phyloP scores from a whole-genome alignment of 2,113 vertebrate species.

The Saguinus midas region DNA sequence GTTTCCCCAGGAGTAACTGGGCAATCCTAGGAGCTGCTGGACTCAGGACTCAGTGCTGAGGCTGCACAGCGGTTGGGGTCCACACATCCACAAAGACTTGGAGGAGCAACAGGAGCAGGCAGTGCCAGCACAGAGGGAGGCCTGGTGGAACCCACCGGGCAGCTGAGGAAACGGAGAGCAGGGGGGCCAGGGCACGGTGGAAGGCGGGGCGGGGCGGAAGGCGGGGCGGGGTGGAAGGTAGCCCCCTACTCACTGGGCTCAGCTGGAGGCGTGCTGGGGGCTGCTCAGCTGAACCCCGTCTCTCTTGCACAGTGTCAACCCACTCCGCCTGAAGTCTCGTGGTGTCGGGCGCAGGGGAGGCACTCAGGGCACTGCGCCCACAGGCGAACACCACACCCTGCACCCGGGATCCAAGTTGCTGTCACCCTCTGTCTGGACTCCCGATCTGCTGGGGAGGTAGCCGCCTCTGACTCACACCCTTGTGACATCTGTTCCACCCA shows the following conservation, averaged over 20 bases:
- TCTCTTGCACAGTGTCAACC: not conserved
- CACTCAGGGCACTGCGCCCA: not conserved
- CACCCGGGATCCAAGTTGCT: not conserved
- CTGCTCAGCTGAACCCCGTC: not conserved
- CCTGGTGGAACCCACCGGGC: not conserved
- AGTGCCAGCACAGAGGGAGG: no score
- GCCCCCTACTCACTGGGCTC: rapidly evolving
- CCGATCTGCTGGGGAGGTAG: not conserved
- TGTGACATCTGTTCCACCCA: not conserved
- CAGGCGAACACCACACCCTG: not conserved
- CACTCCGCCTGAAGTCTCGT: rapidly evolving
- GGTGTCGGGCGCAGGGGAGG: rapidly evolving
- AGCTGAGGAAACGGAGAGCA: not conserved
- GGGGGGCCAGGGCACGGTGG: not conserved
- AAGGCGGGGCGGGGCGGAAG: no score
- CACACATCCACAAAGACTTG: not conserved
- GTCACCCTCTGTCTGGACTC: not conserved
- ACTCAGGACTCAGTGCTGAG: not conserved
- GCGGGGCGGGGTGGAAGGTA: no score
- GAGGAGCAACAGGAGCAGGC: not conserved
- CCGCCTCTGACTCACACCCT: slow-evolving; percentile 42
- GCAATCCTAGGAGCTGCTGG: not conserved
- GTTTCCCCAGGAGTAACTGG: not conserved
- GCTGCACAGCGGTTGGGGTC: not conserved
- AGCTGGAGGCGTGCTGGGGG: rapidly evolving